Conservation (phyloP, 2,797 vertebrate genomes). For the Basileuterus tristriatus region DNA sequence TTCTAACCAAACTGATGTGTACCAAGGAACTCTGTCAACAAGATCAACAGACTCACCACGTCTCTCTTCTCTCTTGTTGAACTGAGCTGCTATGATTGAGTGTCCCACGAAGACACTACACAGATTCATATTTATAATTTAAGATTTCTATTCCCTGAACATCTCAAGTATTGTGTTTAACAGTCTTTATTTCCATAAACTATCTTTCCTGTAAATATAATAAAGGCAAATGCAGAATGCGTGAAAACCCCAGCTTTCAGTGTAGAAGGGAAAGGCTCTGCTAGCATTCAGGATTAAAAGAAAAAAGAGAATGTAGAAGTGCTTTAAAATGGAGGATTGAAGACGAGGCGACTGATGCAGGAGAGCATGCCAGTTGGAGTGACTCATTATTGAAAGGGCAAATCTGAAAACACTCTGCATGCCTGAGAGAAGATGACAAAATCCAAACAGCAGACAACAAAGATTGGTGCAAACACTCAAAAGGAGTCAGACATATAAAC, state of each 20-base stretch:
- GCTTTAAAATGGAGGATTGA: not conserved
- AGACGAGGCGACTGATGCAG: slow-evolving; percentile 3
- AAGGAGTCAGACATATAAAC: not conserved
- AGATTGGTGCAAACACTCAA: not conserved
- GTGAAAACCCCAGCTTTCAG: not conserved
- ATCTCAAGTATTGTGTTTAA: not conserved
- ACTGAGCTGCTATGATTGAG: not conserved
- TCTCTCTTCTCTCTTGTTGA: not conserved
- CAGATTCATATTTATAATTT: not conserved
- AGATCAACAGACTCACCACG: fast-evolving
- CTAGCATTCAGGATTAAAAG: not conserved
- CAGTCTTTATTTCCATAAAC: not conserved
- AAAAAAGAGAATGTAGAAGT: not conserved
- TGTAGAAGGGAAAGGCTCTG: not conserved
- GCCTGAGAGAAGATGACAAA: not conserved
- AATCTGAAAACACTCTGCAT: not conserved
- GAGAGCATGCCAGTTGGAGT: not conserved
- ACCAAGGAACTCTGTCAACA: not conserved
- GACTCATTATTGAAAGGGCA: not conserved
- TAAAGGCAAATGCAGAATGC: not conserved
- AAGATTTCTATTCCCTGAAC: not conserved
- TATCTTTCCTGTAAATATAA: not conserved
- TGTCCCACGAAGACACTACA: not conserved
- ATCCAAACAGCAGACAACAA: not conserved
- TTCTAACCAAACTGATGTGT: not conserved